Evolutionary conservation across 2,797 vertebrate genomes (phyloP).

Genomic region (Cossypha heuglini): DNA sequence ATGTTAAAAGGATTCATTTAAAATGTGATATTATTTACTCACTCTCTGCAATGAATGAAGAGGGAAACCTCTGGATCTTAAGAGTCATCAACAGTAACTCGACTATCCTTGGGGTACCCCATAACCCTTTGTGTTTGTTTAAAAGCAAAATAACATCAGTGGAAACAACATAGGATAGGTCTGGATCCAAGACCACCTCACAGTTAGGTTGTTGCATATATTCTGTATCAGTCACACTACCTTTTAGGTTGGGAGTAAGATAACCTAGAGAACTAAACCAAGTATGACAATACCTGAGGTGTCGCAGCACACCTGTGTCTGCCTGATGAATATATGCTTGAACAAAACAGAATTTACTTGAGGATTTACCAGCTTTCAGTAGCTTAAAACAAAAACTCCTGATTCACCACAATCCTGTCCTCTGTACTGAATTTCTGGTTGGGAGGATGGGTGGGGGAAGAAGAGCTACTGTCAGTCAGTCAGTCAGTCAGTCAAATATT

Average conservation of each 20-base stretch:
- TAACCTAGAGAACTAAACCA: background rate
- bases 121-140: background rate
- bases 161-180: background rate
- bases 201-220: background rate
- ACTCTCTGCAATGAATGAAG: background rate
- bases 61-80: background rate
- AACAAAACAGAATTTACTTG: background rate
- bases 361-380: background rate
- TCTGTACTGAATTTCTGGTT: background rate
- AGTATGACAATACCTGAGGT: background rate
- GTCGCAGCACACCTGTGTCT: background rate
- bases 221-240: background rate
- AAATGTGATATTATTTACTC: background rate
- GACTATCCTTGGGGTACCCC: background rate
- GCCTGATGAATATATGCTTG: background rate
- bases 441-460: fast-evolving
- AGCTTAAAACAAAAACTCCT: background rate
- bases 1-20: background rate
- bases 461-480: background rate
- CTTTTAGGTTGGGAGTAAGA: background rate
- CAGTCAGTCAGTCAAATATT: background rate
- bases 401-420: background rate
- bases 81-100: background rate
- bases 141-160: background rate
- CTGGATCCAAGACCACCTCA: background rate